Evolutionary conservation across 2,888 invertebrate genomes (phyloP), one percentile per base, ranked within the genome.

Genomic region (Chaitophorus viminalis): DNA sequence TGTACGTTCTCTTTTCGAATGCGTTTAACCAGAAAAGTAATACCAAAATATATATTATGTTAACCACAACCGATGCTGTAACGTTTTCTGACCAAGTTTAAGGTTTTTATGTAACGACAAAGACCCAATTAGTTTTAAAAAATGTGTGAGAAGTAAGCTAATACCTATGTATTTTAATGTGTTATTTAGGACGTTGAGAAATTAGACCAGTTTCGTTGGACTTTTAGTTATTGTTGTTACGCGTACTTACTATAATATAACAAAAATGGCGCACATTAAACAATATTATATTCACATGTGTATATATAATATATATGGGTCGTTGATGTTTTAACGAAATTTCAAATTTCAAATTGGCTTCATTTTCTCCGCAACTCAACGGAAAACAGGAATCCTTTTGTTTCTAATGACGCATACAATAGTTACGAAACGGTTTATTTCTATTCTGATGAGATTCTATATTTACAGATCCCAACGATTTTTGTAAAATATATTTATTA

Each of bases 91-190:
- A 31, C 65, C 60, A 76, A 84, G 84, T 76, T 76, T 76, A 84
- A 76, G 76, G 76, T 75, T 83, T 65, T 75, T 65, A 39, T 65
- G 75, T 31, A 31, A 83, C 31, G 65, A 65, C 84, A 84, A 84
- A 76, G 76, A 84, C 65, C 75, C 39, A 39, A 84, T 83, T 83
- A 83, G 60, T 54, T 79, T 83, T 36, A 29, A 54, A 54, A 74
- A 74, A 60, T 4, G 76, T 46, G 18, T 84, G 84, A 76, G 84
- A 84, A 84, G 46, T 84, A 83, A 83, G 76, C 75, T 65, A n/a
- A 65, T 65, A 75, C 29, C 18, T 9, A n/a, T n/a, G n/a, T n/a
- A n/a, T n/a, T n/a, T n/a, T n/a, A n/a, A n/a, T n/a, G n/a, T n/a
- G n/a, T n/a, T n/a, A n/a, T 76, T 76, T 6, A 6, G 46, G 60